Evolutionary conservation across 2,888 invertebrate species (phyloP), one percentile per base, ranked within the genome.

Genomic region (Ellobium chinense): DNA sequence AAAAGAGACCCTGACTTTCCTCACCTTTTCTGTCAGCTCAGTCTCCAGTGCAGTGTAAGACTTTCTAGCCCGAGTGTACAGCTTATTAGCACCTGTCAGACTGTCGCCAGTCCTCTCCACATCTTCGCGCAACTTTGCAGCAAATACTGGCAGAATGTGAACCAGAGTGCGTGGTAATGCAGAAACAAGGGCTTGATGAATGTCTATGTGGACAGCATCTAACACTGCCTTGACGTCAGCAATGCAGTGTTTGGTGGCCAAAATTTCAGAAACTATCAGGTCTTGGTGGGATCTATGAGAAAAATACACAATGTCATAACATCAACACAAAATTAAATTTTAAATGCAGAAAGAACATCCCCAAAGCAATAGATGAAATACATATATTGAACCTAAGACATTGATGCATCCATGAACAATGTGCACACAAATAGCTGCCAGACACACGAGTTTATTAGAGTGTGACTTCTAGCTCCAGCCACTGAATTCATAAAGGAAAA

Each of bases 101-200:
- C 85, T 84, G 21, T 72, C 68, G 5, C 85, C 78, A 58, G 82
- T 69, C 27, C 82, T 85, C 80, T 84, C 86, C 9, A 87, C 76
- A 14, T 54, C 68, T 24, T 82, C 79, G 37, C 85, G 85, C 3
- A 63, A 63, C 27, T 65, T 73, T 14, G 84, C 87, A 21, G 91
- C 91, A 86, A 91, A 91, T 78, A 87, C 76, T 4, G 92, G 92
- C 77, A 92, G 85, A 62, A 92, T 89, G 76, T 91, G 89, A 18
- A 90, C 87, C 31, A 91, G 83, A 31, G 89, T 83, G 24, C 69
- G 80, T 1, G 91, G 89, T 3, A 91, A 78, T 82, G 88, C 88
- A 29, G 80, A 60, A 60, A 77, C 69, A 21, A 92, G 78, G 21
- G 89, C 60, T 1, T 83, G 79, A 29, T 79, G 62, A 65, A 85